Evolutionary conservation across 2,888 invertebrate genomes (phyloP), one percentile per base, ranked within the genome.

Genomic region (Macaria liturata): DNA sequence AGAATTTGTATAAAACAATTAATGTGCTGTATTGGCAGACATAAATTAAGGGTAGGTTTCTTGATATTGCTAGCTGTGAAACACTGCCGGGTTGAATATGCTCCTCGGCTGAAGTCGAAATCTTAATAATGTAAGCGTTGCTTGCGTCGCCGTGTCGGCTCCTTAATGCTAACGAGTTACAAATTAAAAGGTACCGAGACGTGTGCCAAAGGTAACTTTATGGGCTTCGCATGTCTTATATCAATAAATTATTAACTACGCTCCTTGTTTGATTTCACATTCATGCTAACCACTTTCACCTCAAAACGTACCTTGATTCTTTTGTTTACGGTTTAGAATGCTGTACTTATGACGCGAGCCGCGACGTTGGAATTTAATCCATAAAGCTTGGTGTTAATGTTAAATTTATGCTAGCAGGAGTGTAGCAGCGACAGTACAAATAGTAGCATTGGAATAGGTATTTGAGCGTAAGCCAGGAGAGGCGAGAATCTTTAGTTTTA

Each of bases 191-290:
- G 81, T 86, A 84, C 83, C 86, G 79, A 83, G 84, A 88, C 88
- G 84, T 86, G 86, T 88, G 89, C 88, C 89, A 88, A 90, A 87
- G 84, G 83, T 83, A 86, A 87, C 89, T 91, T 91, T 91, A 91
- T 90, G 91, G 91, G 86, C 88, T 88, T 91, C 78, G 91, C 91
- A 91, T 91, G 91, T 91, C 86, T 89, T 89, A 90, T 88, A 90
- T 90, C 90, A 90, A 91, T 91, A 91, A 91, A 91, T 91, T 91
- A 91, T 91, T 89, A 86, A 87, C 87, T 83, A 86, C 88, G 84
- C 85, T 86, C 83, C 88, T 85, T 89, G 84, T 88, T 90, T 90
- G 87, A 88, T 88, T 88, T 81, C 77, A 84, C 84, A 85, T 88
- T 84, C 82, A 83, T 81, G 81, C 80, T 75, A 74, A 70, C 71